phyloP scores from a whole-genome alignment of 2,888 invertebrate genomes.

The Omphaloscelis lunosa region DNA sequence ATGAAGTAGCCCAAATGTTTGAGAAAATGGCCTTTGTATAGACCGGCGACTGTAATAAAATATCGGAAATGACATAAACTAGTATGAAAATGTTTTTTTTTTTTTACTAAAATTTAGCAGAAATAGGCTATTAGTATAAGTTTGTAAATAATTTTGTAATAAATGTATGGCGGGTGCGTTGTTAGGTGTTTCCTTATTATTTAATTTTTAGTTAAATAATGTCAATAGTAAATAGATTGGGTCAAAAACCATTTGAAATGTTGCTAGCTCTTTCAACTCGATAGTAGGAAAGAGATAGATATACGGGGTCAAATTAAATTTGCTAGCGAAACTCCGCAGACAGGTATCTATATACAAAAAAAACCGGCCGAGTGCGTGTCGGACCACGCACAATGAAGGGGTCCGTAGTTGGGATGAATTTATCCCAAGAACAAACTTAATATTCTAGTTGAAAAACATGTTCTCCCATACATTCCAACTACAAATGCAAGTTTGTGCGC shows the following conservation, averaged over 20 bases:
- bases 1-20: too few species aligned
- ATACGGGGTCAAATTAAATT: too few species aligned
- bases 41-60: slow-evolving; percentile 13
- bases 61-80: not conserved
- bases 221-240: slow-evolving; percentile 6
- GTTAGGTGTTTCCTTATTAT: slow-evolving; percentile 41
- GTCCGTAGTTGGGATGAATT: too few species aligned
- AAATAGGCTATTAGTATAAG: slow-evolving; percentile 68
- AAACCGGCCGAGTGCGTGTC: too few species aligned
- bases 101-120: slow-evolving; percentile 41
- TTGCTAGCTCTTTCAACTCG: not conserved
- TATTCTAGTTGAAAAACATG: too few species aligned
- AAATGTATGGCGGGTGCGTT: slow-evolving; percentile 47
- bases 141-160: slow-evolving; percentile 65
- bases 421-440: too few species aligned
- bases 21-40: too few species aligned
- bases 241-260: not conserved
- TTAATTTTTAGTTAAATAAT: slow-evolving; percentile 48
- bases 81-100: slow-evolving; percentile 32
- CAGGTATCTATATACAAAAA: too few species aligned
- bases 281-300: slow-evolving; percentile 1
- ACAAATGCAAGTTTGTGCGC: too few species aligned
- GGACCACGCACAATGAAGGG: too few species aligned
- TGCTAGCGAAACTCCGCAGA: too few species aligned
- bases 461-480: too few species aligned